Conservation (phyloP, 2,888 invertebrate species). For the Onchidella celtica region DNA sequence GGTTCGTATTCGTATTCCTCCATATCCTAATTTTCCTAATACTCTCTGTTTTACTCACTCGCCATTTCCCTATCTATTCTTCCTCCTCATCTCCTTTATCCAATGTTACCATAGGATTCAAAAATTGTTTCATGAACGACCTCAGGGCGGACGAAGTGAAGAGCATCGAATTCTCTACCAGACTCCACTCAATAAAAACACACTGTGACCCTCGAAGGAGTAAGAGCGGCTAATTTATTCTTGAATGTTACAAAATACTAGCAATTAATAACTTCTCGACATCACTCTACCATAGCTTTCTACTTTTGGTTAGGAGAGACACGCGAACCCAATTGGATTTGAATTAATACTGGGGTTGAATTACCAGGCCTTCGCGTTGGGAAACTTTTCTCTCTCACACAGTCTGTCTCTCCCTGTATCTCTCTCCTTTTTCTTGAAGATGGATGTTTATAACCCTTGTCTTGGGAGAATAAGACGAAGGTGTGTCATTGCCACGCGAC, state of each 20-base stretch:
- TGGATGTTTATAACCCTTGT: background rate
- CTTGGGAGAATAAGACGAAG: background rate
- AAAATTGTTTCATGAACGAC: no score
- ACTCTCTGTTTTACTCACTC: background rate
- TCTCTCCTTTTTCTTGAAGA: no score
- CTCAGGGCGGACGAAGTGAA: no score
- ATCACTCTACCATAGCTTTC: background rate
- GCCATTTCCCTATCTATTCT: background rate
- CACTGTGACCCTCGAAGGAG: background rate
- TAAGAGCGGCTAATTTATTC: background rate
- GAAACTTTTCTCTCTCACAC: no score
- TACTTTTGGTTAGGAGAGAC: background rate
- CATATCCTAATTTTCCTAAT: background rate
- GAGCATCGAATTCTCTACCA: no score
- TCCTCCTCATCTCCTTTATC: background rate
- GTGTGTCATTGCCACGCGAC: background rate
- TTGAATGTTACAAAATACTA: background rate
- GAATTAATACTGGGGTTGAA: background rate
- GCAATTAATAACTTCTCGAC: conserved; percentile 14
- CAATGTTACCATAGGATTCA: background rate
- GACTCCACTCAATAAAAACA: background rate
- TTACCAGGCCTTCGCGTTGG: no score
- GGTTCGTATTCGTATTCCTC: no score
- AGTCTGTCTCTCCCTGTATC: no score
- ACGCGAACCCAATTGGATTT: background rate